phyloP scores from a whole-genome alignment of 2,113 vertebrate genomes.

The Macaca fascicularis region DNA sequence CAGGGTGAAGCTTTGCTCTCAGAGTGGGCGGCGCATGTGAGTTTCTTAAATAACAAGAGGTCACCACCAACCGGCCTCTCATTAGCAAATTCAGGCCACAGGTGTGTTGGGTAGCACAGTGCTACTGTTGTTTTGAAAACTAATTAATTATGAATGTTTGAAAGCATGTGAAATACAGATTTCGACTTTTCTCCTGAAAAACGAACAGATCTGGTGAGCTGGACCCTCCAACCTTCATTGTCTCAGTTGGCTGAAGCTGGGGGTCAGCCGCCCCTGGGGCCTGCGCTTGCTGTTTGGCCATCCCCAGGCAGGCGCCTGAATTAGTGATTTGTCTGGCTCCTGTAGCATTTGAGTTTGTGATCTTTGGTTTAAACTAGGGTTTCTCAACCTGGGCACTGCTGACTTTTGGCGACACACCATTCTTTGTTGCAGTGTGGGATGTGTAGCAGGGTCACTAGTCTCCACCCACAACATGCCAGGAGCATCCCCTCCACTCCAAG shows the following conservation, averaged over 20 bases:
- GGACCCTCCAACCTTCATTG: rapidly evolving
- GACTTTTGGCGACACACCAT: rapidly evolving
- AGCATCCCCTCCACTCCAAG: rapidly evolving
- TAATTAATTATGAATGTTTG: neutral
- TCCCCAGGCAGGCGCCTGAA: rapidly evolving
- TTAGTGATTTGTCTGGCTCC: too few species aligned
- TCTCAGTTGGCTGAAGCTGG: rapidly evolving
- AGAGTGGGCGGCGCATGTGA: rapidly evolving
- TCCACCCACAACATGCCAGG: too few species aligned
- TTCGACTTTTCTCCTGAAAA: neutral
- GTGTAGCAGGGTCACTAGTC: too few species aligned
- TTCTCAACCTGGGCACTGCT: neutral
- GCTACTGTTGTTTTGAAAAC: neutral
- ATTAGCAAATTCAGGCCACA: neutral
- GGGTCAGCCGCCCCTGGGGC: too few species aligned
- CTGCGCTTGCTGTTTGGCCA: rapidly evolving
- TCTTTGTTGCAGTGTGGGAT: neutral
- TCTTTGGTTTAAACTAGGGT: neutral
- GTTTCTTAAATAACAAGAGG: neutral
- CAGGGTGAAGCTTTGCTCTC: neutral
- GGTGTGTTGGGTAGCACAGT: neutral
- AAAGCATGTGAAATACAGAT: neutral
- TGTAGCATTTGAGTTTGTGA: neutral
- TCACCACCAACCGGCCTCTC: neutral
- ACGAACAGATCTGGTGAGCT: too few species aligned